Conservation (phyloP, 1,140 invertebrate genomes). For the Metopolophium dirhodum region DNA sequence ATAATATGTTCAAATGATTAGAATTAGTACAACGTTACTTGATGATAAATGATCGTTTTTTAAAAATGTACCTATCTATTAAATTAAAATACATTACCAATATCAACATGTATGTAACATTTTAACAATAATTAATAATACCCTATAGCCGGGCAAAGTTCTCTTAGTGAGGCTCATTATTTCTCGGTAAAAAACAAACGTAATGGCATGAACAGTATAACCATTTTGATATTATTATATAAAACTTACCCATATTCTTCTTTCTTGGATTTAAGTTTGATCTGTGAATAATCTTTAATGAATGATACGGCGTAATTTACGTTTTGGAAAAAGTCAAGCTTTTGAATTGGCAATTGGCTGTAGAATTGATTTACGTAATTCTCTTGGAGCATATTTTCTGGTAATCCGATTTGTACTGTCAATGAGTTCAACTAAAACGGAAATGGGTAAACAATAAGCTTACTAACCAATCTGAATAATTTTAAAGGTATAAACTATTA, state of each 20-base stretch:
- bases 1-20: too few relatives aligned
- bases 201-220: too few relatives aligned
- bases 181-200: too few relatives aligned
- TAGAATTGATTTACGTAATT: slow-evolving; percentile 65
- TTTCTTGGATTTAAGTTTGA: slow-evolving; percentile 60
- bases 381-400: slow-evolving; percentile 63
- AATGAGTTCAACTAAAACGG: slow-evolving; percentile 64
- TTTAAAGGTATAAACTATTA: slow-evolving; percentile 59
- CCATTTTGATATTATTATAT: neutral
- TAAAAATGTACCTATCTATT: too few relatives aligned
- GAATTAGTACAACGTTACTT: too few relatives aligned
- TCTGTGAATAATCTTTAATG: slow-evolving; percentile 61
- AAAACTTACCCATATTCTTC: slow-evolving; percentile 61
- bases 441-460: slow-evolving; percentile 58
- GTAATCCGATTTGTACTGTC: slow-evolving; percentile 67
- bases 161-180: too few relatives aligned
- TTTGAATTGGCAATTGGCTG: slow-evolving; percentile 64
- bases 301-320: slow-evolving; percentile 64
- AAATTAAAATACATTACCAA: neutral
- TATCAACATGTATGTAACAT: neutral
- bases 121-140: neutral
- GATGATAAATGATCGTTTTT: too few relatives aligned
- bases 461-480: slow-evolving; percentile 37
- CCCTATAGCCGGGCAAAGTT: too few relatives aligned
- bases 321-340: slow-evolving; percentile 66